Conservation (phyloP, 2,888 invertebrate genomes). For the Heliconius sara region DNA sequence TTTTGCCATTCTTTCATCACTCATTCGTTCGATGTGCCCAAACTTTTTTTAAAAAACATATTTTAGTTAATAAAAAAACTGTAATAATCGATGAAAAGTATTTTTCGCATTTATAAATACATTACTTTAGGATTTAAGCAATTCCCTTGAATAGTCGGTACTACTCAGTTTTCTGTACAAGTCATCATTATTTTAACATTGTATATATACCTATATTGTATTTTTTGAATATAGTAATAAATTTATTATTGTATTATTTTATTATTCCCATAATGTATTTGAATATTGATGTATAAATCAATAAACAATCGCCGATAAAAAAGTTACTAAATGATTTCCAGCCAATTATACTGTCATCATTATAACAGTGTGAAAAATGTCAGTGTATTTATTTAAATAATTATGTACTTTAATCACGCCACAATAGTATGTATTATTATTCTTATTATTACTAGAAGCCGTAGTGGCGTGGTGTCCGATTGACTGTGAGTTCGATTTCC, state of each 20-base stretch:
- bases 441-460: too few species aligned
- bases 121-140: not conserved
- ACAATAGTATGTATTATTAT: too few species aligned
- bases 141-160: too few species aligned
- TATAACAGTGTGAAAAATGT: not conserved
- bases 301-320: constrained; percentile 6
- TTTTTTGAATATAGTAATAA: not conserved
- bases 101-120: not conserved
- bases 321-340: constrained; percentile 1
- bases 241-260: not conserved
- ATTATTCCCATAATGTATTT: not conserved
- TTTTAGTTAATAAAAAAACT: not conserved
- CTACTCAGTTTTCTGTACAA: too few species aligned
- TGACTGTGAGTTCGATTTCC: too few species aligned
- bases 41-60: not conserved
- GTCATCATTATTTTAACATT: not conserved
- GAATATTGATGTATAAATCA: not conserved
- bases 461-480: too few species aligned
- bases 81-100: not conserved
- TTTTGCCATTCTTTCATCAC: too few species aligned
- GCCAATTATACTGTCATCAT: constrained; percentile 3
- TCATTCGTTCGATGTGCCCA: too few species aligned
- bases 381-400: too few species aligned
- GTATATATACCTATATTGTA: not conserved
- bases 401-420: too few species aligned